Percentiles rank a stretch among this genome's conserved stretches.
These are phyloP conservation scores for Laspeyria flexula DNA, from an alignment of 2,888 invertebrate species.

Conservation along the genomic window DNA sequence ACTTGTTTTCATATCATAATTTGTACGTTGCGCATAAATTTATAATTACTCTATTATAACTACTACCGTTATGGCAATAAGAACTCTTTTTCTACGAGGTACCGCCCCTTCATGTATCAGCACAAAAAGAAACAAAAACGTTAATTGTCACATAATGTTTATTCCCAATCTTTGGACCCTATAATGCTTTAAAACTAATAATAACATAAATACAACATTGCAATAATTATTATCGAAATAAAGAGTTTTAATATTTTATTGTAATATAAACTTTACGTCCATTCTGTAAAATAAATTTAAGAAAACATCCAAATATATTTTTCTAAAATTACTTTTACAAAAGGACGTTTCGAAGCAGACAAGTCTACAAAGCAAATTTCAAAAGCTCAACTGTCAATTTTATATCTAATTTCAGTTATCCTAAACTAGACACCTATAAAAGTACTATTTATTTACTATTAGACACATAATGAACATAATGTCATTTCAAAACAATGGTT, in stretches of 20 bases:
- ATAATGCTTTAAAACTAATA: constrained; percentile 89
- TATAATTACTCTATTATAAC: not conserved
- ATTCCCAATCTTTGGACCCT: constrained; percentile 91
- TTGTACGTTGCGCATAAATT: constrained; percentile 18
- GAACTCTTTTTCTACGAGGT: too few species aligned
- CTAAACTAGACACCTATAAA: constrained; percentile 73
- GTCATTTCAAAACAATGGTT: constrained; percentile 40
- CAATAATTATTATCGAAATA: constrained; percentile 68
- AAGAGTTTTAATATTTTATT: constrained; percentile 60
- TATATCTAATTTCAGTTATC: constrained; percentile 70
- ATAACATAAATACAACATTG: constrained; percentile 85
- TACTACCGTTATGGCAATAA: not conserved
- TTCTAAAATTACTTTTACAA: constrained; percentile 63
- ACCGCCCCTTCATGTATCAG: not conserved
- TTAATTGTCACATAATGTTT: constrained; percentile 87
- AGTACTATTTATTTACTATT: constrained; percentile 65
- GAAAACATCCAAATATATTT: constrained; percentile 23
- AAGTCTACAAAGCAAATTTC: constrained; percentile 74
- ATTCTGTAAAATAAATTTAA: constrained; percentile 62
- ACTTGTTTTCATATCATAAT: constrained; percentile 23
- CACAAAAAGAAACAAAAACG: constrained; percentile 68
- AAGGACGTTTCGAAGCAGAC: constrained; percentile 62
- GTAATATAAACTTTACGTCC: constrained; percentile 37
- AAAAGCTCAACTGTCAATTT: constrained; percentile 73
- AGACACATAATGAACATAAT: constrained; percentile 50